Evolutionary conservation across 2,113 vertebrate species (phyloP), one percentile per base, ranked within the genome.

Genomic region (Pogonocichla stellata): DNA sequence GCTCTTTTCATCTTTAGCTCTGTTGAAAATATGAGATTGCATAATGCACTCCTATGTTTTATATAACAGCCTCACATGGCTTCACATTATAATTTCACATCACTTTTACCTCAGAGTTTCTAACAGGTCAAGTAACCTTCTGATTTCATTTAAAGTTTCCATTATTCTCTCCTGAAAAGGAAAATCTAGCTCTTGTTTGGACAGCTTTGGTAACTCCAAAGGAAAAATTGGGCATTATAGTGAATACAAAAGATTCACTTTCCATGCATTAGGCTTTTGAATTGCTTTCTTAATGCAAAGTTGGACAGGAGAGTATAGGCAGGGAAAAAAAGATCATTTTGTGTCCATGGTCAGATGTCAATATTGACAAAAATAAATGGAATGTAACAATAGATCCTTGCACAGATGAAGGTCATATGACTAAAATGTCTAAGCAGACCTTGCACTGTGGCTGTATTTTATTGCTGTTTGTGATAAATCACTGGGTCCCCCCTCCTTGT

Each of bases 141-240:
- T 97, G 96, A 97, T 98, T 98, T 98, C 97, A 97, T 98, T 98
- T 97, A 97, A 96, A 97, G 96, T 98, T 98, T 97, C 98, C 95
- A 97, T 98, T 98, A 93, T 98, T 96, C 92, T 97, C 95, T 73
- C 81, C 92, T 97, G 96, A 98, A 98, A 98, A 96, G 97, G 91
- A 97, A 98, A 98, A 97, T 97, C 96, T 97, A 75, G 95, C 97
- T 96, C 97, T 98, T 98, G 97, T 98, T 98, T 97, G 95, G 96
- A 97, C 97, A 98, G 98, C 98, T 98, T 98, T 97, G 97, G 96
- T 73, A 94, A 97, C 89, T 96, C 97, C 97, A 96, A 95, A 97
- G 97, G 94, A 97, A 97, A 98, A 98, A 97, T 93, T 95, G 96
- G 95, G 97, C 97, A 96, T 98, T 98, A 97, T 94, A 88, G 92